Conservation (phyloP, 2,113 vertebrate genomes). For the Perognathus longimembris region DNA sequence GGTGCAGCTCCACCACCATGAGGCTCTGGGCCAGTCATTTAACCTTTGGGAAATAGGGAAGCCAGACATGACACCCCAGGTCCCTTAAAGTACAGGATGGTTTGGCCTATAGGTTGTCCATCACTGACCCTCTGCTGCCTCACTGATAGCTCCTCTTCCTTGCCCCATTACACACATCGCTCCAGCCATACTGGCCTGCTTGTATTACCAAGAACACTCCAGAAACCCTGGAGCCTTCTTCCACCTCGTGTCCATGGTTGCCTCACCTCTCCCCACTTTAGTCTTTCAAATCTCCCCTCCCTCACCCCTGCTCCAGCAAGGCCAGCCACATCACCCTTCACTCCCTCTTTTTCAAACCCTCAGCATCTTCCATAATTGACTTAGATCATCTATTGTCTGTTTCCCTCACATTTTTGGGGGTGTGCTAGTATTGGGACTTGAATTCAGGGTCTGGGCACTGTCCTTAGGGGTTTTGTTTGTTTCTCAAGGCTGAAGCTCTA, state of each 20-base stretch:
- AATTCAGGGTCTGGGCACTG: not conserved
- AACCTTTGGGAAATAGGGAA: not conserved
- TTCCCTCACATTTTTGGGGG: not conserved
- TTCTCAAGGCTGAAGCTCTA: no score
- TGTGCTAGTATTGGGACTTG: not conserved
- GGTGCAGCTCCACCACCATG: no score
- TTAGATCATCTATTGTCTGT: not conserved
- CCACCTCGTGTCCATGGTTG: not conserved
- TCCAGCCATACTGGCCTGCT: not conserved
- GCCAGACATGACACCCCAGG: not conserved
- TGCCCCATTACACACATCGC: not conserved
- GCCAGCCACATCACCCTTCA: not conserved
- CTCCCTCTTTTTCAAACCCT: not conserved
- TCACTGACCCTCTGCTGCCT: no score
- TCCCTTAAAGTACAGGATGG: not conserved
- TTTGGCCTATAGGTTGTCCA: not conserved
- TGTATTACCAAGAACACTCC: not conserved
- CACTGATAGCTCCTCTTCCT: not conserved
- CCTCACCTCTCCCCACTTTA: not conserved
- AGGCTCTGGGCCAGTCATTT: not conserved
- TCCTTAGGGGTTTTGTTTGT: no score
- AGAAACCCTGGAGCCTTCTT: not conserved
- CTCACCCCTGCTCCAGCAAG: no score
- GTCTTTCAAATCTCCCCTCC: not conserved
- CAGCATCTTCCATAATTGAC: not conserved